A percentile compares a stretch with the other conserved stretches of the same genome.
These are phyloP conservation scores for Lucilia cuprina DNA, from an alignment of 1,140 invertebrate genomes.

Conservation along the genomic window DNA sequence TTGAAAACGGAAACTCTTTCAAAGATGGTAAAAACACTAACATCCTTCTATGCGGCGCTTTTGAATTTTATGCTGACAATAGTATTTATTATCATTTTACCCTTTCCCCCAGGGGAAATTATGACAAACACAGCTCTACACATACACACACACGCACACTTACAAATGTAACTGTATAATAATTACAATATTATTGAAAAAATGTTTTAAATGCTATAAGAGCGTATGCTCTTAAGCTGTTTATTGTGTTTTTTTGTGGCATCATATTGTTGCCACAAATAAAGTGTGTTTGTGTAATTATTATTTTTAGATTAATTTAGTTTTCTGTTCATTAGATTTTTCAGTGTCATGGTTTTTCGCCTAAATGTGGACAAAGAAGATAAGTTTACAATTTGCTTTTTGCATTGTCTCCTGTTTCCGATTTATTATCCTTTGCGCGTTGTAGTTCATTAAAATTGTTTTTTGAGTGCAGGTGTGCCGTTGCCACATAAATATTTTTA, in stretches of 20 bases:
- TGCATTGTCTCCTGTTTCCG: not conserved
- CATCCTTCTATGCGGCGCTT: not conserved
- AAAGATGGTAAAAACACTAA: slow-evolving; percentile 40
- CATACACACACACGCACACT: too few relatives aligned
- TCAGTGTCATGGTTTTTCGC: not conserved
- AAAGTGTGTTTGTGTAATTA: not conserved
- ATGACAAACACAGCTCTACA: not conserved
- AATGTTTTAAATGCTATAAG: not conserved
- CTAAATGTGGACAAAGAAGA: not conserved
- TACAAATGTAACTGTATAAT: not conserved
- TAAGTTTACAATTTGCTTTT: not conserved
- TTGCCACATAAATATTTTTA: too few relatives aligned
- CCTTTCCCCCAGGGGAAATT: not conserved
- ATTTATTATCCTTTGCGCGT: not conserved
- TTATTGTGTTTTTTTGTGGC: not conserved
- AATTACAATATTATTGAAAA: not conserved
- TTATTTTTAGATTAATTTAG: slow-evolving; percentile 5
- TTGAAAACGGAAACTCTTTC: slow-evolving; percentile 60
- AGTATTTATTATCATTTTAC: not conserved
- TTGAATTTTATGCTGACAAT: not conserved
- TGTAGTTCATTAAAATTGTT: too few relatives aligned
- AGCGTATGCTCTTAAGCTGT: not conserved
- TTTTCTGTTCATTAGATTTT: slow-evolving; percentile 8
- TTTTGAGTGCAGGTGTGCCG: too few relatives aligned
- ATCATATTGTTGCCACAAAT: not conserved